phyloP scores from a whole-genome alignment of 1,140 invertebrate genomes.

The Pinna nobilis region DNA sequence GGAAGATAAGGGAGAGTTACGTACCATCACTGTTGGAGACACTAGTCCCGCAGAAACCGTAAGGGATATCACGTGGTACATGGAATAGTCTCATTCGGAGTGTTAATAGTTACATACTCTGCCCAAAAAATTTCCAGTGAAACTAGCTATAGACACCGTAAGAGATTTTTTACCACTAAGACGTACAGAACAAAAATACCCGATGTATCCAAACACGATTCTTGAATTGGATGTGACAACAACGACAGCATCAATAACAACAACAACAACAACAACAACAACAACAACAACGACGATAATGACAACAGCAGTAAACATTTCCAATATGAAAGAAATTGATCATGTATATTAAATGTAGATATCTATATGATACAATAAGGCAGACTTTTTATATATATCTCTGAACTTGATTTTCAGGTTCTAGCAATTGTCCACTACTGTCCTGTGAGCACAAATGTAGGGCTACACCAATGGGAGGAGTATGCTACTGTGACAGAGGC shows the following conservation, averaged over 20 bases:
- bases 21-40: too few species aligned
- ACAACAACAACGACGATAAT: not conserved
- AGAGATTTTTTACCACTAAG: too few species aligned
- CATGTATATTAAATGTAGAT: not conserved
- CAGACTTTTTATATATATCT: not conserved
- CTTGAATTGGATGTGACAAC: not conserved
- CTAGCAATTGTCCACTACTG: conserved; percentile 80
- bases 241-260: too few species aligned
- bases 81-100: too few species aligned
- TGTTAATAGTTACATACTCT: too few species aligned
- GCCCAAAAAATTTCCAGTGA: too few species aligned
- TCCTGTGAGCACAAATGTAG: conserved; percentile 93
- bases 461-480: conserved; percentile 90
- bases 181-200: too few species aligned
- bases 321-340: not conserved
- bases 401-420: conserved; percentile 47
- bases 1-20: too few species aligned
- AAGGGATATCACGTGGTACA: too few species aligned
- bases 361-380: not conserved
- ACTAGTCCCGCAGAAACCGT: too few species aligned
- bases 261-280: not conserved
- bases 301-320: not conserved
- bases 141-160: too few species aligned
- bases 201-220: not conserved
- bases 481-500: conserved; percentile 90